Evolutionary conservation across 2,113 vertebrate genomes (phyloP), one percentile per base, ranked within the genome.

Genomic region (Trematocara stigmaticum): DNA sequence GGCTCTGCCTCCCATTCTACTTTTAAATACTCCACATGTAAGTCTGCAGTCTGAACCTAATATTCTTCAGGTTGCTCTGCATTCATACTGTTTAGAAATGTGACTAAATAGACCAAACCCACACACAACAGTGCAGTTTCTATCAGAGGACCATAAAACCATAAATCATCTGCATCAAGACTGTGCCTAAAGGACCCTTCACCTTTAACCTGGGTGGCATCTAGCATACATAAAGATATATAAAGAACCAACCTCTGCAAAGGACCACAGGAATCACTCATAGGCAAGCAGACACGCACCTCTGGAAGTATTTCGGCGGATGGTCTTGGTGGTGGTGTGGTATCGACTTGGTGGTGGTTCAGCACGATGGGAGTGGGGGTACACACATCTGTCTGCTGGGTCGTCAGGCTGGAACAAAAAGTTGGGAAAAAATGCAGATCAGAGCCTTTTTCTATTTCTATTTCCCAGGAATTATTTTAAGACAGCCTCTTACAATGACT

Each of bases 311-410:
- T 74, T 64, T 5, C 94, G 15, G 31, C 90, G 93, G 18, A 95
- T 94, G 35, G 94, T 94, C 61, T 92, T 94, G 34, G 94, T 94
- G 1, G 87, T 86, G 38, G 42, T 84, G 61, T 94, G 91, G 74
- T 89, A 90, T 40, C 82, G 88, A 53, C 40, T 81, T 1, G 85
- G 80, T 5, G 86, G 55, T 29, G 89, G 83, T 61, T 90, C 87
- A 0, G 66, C 10, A 3, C 1, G 4, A 8, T 18, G n/a, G 18
- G 83, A 11, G 16, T 59, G 34, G 6, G 90, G 79, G 16, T 82
- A 31, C 51, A 88, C 7, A 76, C 80, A 5, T 81, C 20, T 57
- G 8, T 88, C 87, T 86, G 90, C 86, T 42, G 91, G 89, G 12
- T 86, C 35, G 0, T 89, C 83, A 18, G 84, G 13, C 92, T 94